Conservation (phyloP, 2,797 vertebrate species). For the Leptatherina wallacei region DNA sequence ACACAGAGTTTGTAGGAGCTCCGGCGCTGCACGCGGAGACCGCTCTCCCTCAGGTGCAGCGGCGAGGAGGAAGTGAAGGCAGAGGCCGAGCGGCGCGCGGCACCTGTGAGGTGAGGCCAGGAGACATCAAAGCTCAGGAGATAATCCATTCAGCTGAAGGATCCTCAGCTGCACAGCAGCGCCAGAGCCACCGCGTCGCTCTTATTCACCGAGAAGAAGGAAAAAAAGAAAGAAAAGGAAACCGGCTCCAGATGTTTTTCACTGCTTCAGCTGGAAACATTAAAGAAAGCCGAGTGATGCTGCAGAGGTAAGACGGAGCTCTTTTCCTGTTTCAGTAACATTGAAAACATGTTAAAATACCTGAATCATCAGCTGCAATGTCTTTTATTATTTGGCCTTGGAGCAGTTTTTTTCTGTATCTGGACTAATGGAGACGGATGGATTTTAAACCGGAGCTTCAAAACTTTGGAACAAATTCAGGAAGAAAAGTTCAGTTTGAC, state of each 20-base stretch:
- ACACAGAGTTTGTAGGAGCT: slow-evolving; percentile 63
- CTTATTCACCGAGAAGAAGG: slow-evolving; percentile 30
- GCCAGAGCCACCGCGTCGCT: slow-evolving; percentile 37
- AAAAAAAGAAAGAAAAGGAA: slow-evolving; percentile 21
- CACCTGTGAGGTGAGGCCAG: slow-evolving; percentile 81
- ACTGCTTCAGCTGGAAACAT: slow-evolving; percentile 14
- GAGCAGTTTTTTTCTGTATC: not conserved
- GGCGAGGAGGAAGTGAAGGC: slow-evolving; percentile 23
- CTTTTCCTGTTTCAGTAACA: no score
- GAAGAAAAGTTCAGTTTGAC: not conserved
- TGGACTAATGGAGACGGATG: not conserved
- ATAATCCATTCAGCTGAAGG: slow-evolving; percentile 69
- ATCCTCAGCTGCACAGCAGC: slow-evolving; percentile 60
- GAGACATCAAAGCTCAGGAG: slow-evolving; percentile 76
- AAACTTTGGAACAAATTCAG: not conserved
- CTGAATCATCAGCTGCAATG: no score
- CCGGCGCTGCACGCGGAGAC: slow-evolving; percentile 45
- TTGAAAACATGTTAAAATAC: no score
- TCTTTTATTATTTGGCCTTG: not conserved
- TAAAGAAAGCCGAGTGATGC: not conserved
- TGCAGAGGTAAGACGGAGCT: slow-evolving; percentile 58
- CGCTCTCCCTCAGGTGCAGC: slow-evolving; percentile 64
- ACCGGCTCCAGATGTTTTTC: slow-evolving; percentile 30
- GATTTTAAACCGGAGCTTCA: not conserved
- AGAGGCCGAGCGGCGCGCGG: slow-evolving; percentile 71